Conservation (phyloP, 2,888 invertebrate species). For the Eristalis pertinax region DNA sequence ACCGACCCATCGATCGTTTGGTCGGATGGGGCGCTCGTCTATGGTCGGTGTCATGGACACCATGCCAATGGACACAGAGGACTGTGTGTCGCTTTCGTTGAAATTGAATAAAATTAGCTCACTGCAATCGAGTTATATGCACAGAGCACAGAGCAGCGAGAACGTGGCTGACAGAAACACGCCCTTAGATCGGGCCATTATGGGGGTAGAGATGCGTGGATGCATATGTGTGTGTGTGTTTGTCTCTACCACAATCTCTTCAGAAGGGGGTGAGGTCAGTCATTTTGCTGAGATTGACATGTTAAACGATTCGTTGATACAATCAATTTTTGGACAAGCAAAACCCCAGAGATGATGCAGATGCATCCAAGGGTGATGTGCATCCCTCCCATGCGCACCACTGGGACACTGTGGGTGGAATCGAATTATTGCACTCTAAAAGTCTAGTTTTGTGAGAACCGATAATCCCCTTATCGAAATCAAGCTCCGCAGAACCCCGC, state of each 20-base stretch:
- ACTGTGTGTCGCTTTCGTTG: constrained; percentile 32
- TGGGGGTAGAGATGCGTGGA: neutral
- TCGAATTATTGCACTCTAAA: constrained; percentile 38
- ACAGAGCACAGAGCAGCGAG: neutral
- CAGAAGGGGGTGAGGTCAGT: neutral
- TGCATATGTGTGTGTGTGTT: neutral
- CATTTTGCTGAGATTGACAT: constrained; percentile 58
- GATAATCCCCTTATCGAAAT: neutral
- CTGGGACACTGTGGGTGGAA: neutral
- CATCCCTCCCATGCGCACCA: neutral
- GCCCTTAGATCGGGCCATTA: constrained; percentile 10
- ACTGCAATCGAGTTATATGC: constrained; percentile 57
- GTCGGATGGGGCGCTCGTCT: neutral
- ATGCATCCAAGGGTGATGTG: neutral
- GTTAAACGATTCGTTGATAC: constrained; percentile 68
- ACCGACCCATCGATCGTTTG: constrained; percentile 1
- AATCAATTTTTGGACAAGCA: constrained; percentile 66
- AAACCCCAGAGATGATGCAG: constrained; percentile 23
- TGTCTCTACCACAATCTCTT: neutral
- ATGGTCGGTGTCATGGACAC: neutral
- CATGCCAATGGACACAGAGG: neutral
- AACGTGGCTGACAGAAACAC: neutral
- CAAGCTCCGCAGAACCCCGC: neutral
- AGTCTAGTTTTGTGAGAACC: constrained; percentile 7
- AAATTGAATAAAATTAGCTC: constrained; percentile 70